phyloP scores from a whole-genome alignment of 2,888 invertebrate species.

The Mechanitis mazaeus region DNA sequence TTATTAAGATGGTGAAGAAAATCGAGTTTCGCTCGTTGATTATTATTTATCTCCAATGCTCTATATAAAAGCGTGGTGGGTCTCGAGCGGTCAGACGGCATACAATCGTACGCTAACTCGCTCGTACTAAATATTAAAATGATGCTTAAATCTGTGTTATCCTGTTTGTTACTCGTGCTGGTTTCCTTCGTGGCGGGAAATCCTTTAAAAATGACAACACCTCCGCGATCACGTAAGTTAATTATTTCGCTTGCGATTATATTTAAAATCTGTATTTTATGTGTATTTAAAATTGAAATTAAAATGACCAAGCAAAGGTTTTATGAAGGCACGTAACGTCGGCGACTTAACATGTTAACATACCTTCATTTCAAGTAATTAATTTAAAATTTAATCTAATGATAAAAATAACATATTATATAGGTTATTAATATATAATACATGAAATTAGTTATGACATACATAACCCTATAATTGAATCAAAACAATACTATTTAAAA shows the following conservation, averaged over 20 bases:
- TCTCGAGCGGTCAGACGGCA: conserved; percentile 18
- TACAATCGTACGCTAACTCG: conserved; percentile 11
- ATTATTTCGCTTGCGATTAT: not conserved
- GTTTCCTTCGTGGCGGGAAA: conserved; percentile 33
- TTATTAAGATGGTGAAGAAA: conserved; percentile 9
- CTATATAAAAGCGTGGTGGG: conserved; percentile 23
- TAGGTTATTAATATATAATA: too few species aligned
- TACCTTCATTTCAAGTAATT: too few species aligned
- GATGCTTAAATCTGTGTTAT: conserved; percentile 43
- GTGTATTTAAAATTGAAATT: too few species aligned
- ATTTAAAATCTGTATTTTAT: not conserved
- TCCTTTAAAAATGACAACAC: conserved; percentile 33
- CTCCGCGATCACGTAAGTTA: conserved; percentile 36
- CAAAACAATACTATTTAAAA: too few species aligned
- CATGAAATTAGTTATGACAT: too few species aligned
- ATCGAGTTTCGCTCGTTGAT: conserved; percentile 11
- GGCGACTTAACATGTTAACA: too few species aligned
- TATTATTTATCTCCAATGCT: conserved; percentile 24
- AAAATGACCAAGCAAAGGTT: too few species aligned
- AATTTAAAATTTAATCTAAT: too few species aligned
- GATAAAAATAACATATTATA: too few species aligned
- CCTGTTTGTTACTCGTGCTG: conserved; percentile 38
- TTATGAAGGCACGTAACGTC: too few species aligned
- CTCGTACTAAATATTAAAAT: conserved; percentile 29
- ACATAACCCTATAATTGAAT: too few species aligned